Evolutionary conservation across 2,888 invertebrate genomes (phyloP), one percentile per base, ranked within the genome.

Genomic region (Phymatocera aterrima): DNA sequence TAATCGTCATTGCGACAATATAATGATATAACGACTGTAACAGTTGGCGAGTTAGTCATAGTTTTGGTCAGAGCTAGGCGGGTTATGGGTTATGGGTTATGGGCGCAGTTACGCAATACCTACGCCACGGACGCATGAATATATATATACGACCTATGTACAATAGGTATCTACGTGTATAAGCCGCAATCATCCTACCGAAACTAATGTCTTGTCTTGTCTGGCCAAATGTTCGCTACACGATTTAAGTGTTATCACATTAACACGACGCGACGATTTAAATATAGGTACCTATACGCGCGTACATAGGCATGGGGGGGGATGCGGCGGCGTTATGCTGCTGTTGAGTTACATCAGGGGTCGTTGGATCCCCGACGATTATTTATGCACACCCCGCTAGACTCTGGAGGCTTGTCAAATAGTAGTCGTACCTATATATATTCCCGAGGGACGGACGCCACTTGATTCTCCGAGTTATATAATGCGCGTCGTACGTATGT

Each of bases 241-340:
- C 54, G 54, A 75, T 75, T 75, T 43, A 75, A 75, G 75, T 75
- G 75, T 75, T 60, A 60, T 37, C 75, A 24, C 75, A 54, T 75
- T 75, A 75, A 75, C 75, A 60, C 75, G 31, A 75, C 57, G n/a
- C n/a, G 24, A 65, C 37, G 34, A 72, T 75, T 75, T 57, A 75
- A 75, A 75, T 18, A 57, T 57, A 40, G 40, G 40, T 4, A 40
- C 40, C 4, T 40, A 8, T 40, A 4, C 40, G 40, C 21, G 24
- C 12, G 60, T 43, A 40, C 75, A n/a, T 75, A 12, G n/a, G 34
- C 21, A 51, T 6, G 21, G 24, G 10, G 60, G 61, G 61, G 34
- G n/a, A 15, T n/a, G n/a, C n/a, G n/a, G n/a, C n/a, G n/a, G n/a
- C n/a, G n/a, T n/a, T n/a, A n/a, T n/a, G n/a, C n/a, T n/a, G n/a